These are phyloP conservation scores for Myotis daubentonii DNA, from an alignment of 2,797 vertebrate species.

Conservation along the genomic window DNA sequence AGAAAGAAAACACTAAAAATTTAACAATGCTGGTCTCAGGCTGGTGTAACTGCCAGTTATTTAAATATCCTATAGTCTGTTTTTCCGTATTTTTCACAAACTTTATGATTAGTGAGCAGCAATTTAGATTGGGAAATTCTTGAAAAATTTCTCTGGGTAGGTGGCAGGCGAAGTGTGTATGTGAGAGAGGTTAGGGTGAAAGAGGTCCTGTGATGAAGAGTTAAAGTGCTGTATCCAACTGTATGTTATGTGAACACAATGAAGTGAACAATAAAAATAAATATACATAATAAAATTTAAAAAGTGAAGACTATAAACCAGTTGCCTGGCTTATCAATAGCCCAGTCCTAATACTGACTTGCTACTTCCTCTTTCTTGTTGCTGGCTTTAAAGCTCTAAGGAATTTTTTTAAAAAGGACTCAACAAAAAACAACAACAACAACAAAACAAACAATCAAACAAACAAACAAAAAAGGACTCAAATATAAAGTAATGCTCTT, in stretches of 20 bases:
- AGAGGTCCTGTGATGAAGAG: background rate
- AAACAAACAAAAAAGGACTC: background rate
- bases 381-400: slow-evolving; percentile 21
- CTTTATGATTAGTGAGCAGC: background rate
- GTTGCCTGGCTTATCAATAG: background rate
- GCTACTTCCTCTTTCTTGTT: background rate
- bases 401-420: background rate
- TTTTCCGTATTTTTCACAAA: slow-evolving; percentile 28
- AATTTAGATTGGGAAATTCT: slow-evolving; percentile 28
- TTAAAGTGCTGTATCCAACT: background rate
- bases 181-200: background rate
- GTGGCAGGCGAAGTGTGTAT: background rate
- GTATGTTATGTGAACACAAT: background rate
- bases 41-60: background rate
- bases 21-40: background rate
- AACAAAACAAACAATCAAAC: no score
- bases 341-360: slow-evolving; percentile 2
- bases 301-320: background rate
- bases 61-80: slow-evolving; percentile 6
- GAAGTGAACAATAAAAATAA: background rate
- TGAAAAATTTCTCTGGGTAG: slow-evolving; percentile 6
- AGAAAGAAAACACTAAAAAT: slow-evolving; percentile 4
- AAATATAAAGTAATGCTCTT: slow-evolving; percentile 12
- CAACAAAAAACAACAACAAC: background rate
- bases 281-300: background rate